phyloP scores from a whole-genome alignment of 2,113 vertebrate species.

The Chelonoidis abingdonii region DNA sequence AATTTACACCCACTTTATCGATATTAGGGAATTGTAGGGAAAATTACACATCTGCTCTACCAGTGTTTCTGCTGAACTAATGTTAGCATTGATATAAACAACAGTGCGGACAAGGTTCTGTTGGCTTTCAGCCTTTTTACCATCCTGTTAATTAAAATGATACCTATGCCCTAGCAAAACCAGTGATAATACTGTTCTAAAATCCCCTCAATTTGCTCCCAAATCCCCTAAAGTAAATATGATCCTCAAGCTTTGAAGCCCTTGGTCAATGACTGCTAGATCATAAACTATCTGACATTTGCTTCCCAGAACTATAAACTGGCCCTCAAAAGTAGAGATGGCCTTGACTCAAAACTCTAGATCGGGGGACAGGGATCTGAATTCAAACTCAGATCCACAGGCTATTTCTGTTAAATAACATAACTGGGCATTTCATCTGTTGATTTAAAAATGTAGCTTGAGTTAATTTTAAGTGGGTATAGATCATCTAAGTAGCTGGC shows the following conservation, averaged over 20 bases:
- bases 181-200: not conserved
- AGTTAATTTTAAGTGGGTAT: conserved; percentile 13
- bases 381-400: not conserved
- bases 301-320: conserved; percentile 17
- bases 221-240: conserved; percentile 25
- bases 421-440: not conserved
- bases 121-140: fast-evolving
- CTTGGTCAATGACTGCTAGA: conserved; percentile 2
- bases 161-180: not conserved
- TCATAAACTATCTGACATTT: not conserved
- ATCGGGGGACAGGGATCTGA: conserved; percentile 25
- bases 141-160: not conserved
- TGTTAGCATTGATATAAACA: fast-evolving
- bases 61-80: not conserved
- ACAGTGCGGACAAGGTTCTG: fast-evolving
- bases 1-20: not conserved
- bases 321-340: not conserved
- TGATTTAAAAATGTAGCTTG: conserved; percentile 35
- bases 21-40: not conserved
- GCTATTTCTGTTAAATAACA: not conserved
- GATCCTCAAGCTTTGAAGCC: conserved; percentile 25
- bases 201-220: not conserved
- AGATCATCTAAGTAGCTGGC: not conserved
- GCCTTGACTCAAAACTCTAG: not conserved
- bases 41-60: not conserved